Percentiles rank a stretch among this genome's conserved stretches.
Evolutionary conservation across 2,113 vertebrate species (phyloP).

Genomic region (Oxyura jamaicensis): DNA sequence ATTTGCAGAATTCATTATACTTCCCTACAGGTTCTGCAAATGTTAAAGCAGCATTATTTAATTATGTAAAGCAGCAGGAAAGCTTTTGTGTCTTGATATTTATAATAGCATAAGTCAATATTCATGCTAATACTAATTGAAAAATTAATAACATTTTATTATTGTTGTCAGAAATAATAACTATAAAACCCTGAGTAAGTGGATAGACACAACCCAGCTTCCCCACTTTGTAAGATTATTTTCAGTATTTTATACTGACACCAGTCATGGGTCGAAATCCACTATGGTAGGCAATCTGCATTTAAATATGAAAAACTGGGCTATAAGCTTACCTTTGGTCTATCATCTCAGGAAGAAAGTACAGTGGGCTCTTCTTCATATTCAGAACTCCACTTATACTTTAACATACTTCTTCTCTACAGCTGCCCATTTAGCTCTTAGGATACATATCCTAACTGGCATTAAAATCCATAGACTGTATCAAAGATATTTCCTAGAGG

Average conservation of each 20-base stretch:
- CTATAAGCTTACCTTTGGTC: neutral
- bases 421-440: neutral
- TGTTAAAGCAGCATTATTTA: slow-evolving; percentile 42
- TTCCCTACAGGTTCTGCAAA: slow-evolving; percentile 43
- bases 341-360: neutral
- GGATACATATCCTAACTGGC: neutral
- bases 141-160: slow-evolving; percentile 26
- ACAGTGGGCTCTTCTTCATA: neutral
- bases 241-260: neutral
- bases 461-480: neutral
- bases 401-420: neutral
- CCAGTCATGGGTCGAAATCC: neutral
- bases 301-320: neutral
- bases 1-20: slow-evolving; percentile 47
- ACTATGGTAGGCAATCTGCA: neutral
- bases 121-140: slow-evolving; percentile 38
- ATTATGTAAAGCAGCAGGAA: slow-evolving; percentile 57
- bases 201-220: neutral
- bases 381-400: neutral
- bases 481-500: neutral
- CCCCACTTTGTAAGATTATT: neutral
- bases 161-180: slow-evolving; percentile 25
- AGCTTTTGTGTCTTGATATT: slow-evolving; percentile 16
- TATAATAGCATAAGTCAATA: slow-evolving; percentile 51
- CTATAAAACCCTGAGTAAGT: neutral